Conservation (phyloP, 2,113 vertebrate genomes). For the Sinocyclocheilus anophthalmus region DNA sequence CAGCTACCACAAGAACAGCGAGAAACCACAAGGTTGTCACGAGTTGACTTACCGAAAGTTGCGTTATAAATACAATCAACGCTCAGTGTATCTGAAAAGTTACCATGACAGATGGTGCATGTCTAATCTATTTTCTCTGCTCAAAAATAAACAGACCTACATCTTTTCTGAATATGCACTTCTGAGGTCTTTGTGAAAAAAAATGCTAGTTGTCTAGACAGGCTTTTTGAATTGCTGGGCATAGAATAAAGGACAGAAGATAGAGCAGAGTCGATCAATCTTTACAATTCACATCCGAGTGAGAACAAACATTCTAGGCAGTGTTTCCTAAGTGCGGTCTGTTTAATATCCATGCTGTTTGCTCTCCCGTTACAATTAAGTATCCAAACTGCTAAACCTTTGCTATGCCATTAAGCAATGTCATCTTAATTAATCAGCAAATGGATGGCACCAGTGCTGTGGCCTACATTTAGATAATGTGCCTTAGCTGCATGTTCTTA, state of each 20-base stretch:
- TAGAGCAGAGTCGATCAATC: constrained; percentile 13
- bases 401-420: constrained; percentile 56
- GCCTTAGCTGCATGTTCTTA: neutral
- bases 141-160: constrained; percentile 24
- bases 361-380: constrained; percentile 49
- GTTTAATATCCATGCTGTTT: constrained; percentile 31
- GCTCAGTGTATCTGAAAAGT: neutral
- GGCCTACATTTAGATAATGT: constrained; percentile 57
- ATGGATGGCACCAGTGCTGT: constrained; percentile 45
- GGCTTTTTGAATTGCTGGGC: neutral
- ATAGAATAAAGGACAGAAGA: neutral
- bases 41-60: neutral
- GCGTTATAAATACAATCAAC: constrained; percentile 25
- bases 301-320: neutral
- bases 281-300: neutral
- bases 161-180: neutral
- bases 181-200: constrained; percentile 3
- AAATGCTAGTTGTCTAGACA: constrained; percentile 17
- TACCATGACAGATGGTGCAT: constrained; percentile 23
- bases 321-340: neutral
- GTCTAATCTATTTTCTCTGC: constrained; percentile 33
- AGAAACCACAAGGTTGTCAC: neutral
- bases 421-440: constrained; percentile 63
- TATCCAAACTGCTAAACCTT: constrained; percentile 47
- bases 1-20: neutral